Conservation (phyloP, 2,888 invertebrate species). For the Drosophila neutralis region DNA sequence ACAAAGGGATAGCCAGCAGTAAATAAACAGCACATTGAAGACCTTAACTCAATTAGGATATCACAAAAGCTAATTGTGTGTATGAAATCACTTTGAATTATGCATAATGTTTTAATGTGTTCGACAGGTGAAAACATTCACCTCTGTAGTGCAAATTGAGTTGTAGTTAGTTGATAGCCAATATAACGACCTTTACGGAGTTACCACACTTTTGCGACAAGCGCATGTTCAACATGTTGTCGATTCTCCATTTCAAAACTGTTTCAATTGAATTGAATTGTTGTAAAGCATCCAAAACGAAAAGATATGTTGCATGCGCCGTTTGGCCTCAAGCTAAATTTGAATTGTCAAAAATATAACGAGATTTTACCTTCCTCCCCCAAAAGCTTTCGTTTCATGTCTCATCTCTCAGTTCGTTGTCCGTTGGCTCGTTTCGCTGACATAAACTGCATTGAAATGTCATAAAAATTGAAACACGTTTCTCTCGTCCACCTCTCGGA, state of each 20-base stretch:
- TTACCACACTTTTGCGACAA: slow-evolving; percentile 6
- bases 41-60: slow-evolving; percentile 44
- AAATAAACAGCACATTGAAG: slow-evolving; percentile 48
- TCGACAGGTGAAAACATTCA: slow-evolving; percentile 35
- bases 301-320: slow-evolving; percentile 37
- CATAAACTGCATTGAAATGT: slow-evolving; percentile 76
- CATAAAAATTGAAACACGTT: slow-evolving; percentile 75
- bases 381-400: neutral
- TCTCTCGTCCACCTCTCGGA: slow-evolving; percentile 35
- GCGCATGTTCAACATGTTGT: slow-evolving; percentile 1
- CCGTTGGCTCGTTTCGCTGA: slow-evolving; percentile 64
- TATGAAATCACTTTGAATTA: slow-evolving; percentile 44
- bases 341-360: slow-evolving; percentile 74
- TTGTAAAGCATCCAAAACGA: slow-evolving; percentile 46
- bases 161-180: neutral
- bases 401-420: slow-evolving; percentile 30
- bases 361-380: slow-evolving; percentile 36
- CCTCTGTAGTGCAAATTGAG: neutral
- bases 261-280: slow-evolving; percentile 61
- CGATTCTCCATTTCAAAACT: slow-evolving; percentile 3
- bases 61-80: slow-evolving; percentile 41
- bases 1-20: slow-evolving; percentile 32
- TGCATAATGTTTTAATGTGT: slow-evolving; percentile 21
- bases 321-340: slow-evolving; percentile 54
- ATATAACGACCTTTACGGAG: neutral